phyloP scores from a whole-genome alignment of 2,113 vertebrate genomes.

The Nothobranchius kuhntae region DNA sequence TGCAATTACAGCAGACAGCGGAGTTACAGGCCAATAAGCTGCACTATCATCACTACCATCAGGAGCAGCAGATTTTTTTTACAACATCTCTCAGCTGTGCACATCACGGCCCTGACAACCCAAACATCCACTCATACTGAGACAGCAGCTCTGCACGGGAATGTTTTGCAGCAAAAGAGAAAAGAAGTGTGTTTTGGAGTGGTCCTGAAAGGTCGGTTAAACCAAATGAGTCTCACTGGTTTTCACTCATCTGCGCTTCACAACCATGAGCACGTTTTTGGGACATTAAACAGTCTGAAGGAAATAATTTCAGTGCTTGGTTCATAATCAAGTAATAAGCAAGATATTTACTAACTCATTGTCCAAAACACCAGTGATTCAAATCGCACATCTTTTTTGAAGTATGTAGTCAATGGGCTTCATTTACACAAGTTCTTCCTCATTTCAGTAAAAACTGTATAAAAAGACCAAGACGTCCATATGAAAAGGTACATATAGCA shows the following conservation, averaged over 20 bases:
- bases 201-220: slow-evolving; percentile 25
- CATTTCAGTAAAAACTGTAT: too few species aligned
- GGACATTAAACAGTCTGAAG: too few species aligned
- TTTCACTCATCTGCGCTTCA: not conserved
- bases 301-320: too few species aligned
- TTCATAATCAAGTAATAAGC: too few species aligned
- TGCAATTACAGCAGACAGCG: slow-evolving; percentile 70
- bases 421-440: too few species aligned
- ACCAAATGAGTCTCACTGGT: not conserved
- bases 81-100: slow-evolving; percentile 71
- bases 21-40: slow-evolving; percentile 72
- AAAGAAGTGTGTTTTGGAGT: slow-evolving; percentile 9
- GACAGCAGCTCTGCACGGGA: slow-evolving; percentile 35
- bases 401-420: too few species aligned
- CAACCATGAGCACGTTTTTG: not conserved
- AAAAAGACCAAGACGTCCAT: too few species aligned
- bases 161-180: slow-evolving; percentile 34
- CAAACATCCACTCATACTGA: slow-evolving; percentile 57
- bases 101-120: slow-evolving; percentile 55
- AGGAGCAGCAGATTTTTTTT: slow-evolving; percentile 66
- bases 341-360: too few species aligned
- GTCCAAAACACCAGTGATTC: too few species aligned
- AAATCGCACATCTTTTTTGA: too few species aligned
- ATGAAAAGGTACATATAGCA: too few species aligned
- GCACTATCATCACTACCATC: slow-evolving; percentile 73